A percentile compares a stretch with the other conserved stretches of the same genome.
phyloP scores from a whole-genome alignment of 2,888 invertebrate species.

The Lasioglossum marginatum region DNA sequence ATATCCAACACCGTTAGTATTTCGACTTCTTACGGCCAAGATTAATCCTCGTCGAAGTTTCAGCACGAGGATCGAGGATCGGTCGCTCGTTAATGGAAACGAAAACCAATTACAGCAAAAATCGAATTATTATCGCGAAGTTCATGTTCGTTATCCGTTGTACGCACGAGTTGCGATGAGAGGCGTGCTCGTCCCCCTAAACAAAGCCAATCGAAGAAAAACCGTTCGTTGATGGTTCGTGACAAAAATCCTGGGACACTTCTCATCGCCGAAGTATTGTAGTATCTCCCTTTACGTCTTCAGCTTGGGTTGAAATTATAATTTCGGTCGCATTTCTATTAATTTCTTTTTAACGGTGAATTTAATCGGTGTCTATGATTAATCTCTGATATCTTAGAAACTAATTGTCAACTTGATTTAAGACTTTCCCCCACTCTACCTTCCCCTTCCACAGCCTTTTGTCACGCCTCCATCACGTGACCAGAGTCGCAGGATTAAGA shows the following conservation, averaged over 20 bases:
- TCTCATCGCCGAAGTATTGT: background rate
- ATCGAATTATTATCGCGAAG: conserved; percentile 35
- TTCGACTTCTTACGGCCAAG: conserved; percentile 3
- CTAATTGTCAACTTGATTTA: no score
- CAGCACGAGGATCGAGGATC: conserved; percentile 1
- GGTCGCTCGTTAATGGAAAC: conserved; percentile 20
- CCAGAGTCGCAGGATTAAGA: no score
- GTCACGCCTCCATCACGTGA: no score
- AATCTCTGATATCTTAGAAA: no score
- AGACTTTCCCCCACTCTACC: no score
- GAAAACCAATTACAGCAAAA: conserved; percentile 33
- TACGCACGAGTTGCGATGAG: background rate
- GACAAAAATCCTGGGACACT: conserved; percentile 1
- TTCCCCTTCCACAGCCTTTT: no score
- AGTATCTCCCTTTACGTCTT: background rate
- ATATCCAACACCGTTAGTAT: conserved; percentile 1
- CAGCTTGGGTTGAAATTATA: background rate
- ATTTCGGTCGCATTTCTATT: background rate
- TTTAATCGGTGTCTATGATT: no score
- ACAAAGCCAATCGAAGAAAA: conserved; percentile 15
- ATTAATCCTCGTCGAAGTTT: conserved; percentile 25
- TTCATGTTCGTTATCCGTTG: conserved; percentile 38
- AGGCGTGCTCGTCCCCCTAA: background rate
- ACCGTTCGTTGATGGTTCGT: background rate
- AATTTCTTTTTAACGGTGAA: background rate